Evolutionary conservation across 2,888 invertebrate genomes (phyloP).

Genomic region (Poecilobothrus nobilitatus): DNA sequence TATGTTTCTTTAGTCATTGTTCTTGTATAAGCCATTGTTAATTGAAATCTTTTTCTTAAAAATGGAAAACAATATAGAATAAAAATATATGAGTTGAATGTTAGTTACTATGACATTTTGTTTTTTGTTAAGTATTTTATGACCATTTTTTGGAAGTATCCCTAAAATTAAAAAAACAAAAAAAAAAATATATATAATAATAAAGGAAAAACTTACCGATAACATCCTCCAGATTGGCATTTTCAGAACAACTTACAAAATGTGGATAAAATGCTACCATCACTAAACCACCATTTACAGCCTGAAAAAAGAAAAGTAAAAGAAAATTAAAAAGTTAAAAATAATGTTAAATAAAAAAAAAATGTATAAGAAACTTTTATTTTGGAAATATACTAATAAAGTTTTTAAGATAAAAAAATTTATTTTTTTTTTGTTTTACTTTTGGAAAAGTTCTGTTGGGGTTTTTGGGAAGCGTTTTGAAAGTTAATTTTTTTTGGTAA

Average conservation of each 20-base stretch:
- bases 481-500: neutral
- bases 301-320: slow-evolving; percentile 39
- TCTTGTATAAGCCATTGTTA: too few relatives aligned
- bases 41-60: too few relatives aligned
- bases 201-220: slow-evolving; percentile 47
- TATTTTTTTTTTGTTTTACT: neutral
- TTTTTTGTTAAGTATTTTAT: neutral
- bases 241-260: slow-evolving; percentile 52
- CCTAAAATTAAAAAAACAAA: slow-evolving; percentile 10
- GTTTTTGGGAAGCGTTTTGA: neutral
- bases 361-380: neutral
- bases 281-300: slow-evolving; percentile 53
- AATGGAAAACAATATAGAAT: too few relatives aligned
- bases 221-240: slow-evolving; percentile 51
- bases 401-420: neutral
- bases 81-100: too few relatives aligned
- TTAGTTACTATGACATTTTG: too few relatives aligned
- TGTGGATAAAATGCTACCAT: slow-evolving; percentile 58
- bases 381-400: neutral
- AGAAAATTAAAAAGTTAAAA: neutral
- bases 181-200: slow-evolving; percentile 7
- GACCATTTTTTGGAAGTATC: neutral
- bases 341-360: too few relatives aligned
- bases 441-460: neutral
- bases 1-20: too few relatives aligned